These are phyloP conservation scores for Oceanodroma tethys DNA, from an alignment of 2,113 vertebrate genomes.

Conservation along the genomic window DNA sequence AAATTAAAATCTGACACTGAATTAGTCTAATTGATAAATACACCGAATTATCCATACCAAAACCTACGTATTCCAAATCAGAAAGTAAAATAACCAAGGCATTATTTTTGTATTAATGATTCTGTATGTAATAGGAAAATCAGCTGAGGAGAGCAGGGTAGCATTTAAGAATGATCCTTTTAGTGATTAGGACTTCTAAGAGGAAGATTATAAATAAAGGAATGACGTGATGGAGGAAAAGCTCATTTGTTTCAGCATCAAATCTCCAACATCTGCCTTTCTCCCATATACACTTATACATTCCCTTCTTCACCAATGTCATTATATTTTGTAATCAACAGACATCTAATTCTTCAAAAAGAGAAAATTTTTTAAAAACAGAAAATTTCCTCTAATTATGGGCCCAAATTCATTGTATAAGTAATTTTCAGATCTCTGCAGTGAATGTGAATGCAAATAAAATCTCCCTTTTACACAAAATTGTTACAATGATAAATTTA, in stretches of 20 bases:
- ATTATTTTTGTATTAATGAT: not conserved
- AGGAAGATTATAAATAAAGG: not conserved
- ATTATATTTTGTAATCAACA: not conserved
- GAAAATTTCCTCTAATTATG: constrained; percentile 20
- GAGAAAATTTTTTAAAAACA: not conserved
- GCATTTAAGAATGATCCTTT: not conserved
- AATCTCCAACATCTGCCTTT: not conserved
- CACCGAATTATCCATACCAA: not conserved
- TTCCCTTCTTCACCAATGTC: not conserved
- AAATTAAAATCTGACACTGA: not conserved
- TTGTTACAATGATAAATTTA: constrained; percentile 38
- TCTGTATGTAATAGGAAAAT: not conserved
- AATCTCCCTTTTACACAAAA: constrained; percentile 23
- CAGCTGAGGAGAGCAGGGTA: not conserved
- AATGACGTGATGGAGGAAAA: not conserved
- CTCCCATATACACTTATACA: not conserved
- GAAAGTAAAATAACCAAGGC: not conserved
- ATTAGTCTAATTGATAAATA: not conserved
- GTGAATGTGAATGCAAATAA: constrained; percentile 46
- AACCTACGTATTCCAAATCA: not conserved
- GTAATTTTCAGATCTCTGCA: constrained; percentile 28
- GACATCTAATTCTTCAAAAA: not conserved
- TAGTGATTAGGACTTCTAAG: not conserved
- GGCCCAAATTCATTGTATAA: not conserved
- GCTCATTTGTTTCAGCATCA: not conserved